A percentile compares a stretch with the other conserved stretches of the same genome.
Conservation (phyloP, 2,888 invertebrate genomes). For the Lithophane socia region DNA sequence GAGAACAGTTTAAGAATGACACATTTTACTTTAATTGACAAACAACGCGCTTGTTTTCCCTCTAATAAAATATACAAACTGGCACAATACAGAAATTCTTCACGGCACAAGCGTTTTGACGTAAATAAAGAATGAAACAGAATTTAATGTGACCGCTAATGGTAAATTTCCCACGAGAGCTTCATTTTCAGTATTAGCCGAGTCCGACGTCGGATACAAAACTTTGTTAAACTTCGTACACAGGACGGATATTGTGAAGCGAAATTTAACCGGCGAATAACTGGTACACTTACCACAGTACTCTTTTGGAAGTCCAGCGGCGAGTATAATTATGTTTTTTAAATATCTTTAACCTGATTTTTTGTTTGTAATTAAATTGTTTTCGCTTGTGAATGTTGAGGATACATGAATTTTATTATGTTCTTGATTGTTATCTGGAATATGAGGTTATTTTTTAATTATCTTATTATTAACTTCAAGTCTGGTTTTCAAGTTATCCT, state of each 20-base stretch:
- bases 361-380: conserved; percentile 18
- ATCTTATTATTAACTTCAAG: background rate
- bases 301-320: conserved; percentile 29
- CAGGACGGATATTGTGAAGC: conserved; percentile 68
- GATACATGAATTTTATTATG: conserved; percentile 8
- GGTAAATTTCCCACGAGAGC: conserved; percentile 84
- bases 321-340: conserved; percentile 31
- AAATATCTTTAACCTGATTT: conserved; percentile 26
- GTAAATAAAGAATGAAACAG: conserved; percentile 81
- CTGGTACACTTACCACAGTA: conserved; percentile 22
- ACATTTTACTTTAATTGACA: conserved; percentile 9
- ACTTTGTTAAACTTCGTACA: conserved; percentile 75
- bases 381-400: conserved; percentile 7
- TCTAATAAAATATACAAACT: conserved; percentile 36
- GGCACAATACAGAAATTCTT: conserved; percentile 62
- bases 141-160: conserved; percentile 85
- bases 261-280: conserved; percentile 65
- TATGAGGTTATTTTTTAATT: conserved; percentile 8
- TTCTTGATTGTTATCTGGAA: conserved; percentile 14
- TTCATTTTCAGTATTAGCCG: conserved; percentile 80
- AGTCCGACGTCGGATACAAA: conserved; percentile 70
- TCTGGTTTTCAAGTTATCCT: background rate
- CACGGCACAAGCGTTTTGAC: conserved; percentile 63
- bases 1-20: background rate
- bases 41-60: conserved; percentile 7